Percentiles rank a stretch among this genome's conserved stretches.
These are phyloP conservation scores for Simalia tracyae DNA, from an alignment of 2,797 vertebrate species.

Conservation along the genomic window DNA sequence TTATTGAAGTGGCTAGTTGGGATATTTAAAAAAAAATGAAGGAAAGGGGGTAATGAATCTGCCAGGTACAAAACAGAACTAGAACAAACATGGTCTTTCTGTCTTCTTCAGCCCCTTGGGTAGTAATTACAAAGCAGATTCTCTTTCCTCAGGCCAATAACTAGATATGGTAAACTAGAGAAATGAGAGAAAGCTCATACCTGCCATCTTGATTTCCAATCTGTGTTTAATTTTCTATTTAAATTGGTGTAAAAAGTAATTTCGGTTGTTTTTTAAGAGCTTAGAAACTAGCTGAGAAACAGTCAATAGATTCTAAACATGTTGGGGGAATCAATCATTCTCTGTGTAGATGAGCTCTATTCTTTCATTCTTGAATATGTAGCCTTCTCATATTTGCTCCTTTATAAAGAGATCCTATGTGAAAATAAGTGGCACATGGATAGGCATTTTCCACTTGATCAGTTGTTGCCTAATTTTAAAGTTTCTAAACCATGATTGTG, in stretches of 20 bases:
- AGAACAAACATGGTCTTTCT: not conserved
- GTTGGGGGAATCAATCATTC: not conserved
- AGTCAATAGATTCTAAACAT: not conserved
- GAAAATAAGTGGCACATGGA: not conserved
- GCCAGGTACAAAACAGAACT: not conserved
- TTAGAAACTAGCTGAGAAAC: not conserved
- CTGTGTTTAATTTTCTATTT: not conserved
- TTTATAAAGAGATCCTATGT: not conserved
- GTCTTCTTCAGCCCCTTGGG: not conserved
- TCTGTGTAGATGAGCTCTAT: not conserved
- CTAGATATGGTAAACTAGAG: not conserved
- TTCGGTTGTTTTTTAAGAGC: not conserved
- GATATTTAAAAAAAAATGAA: not conserved
- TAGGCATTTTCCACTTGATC: not conserved
- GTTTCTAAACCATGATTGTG: not conserved
- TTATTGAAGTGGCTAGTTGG: not conserved
- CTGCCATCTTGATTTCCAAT: not conserved
- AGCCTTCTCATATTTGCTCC: not conserved
- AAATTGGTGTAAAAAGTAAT: not conserved
- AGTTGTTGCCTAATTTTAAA: not conserved
- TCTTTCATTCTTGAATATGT: not conserved
- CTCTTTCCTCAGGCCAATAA: not conserved
- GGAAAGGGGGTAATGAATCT: not conserved
- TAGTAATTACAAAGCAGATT: not conserved
- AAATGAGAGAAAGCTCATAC: not conserved